phyloP scores from a whole-genome alignment of 2,888 invertebrate species.

The Hirtodrosophila histrioides region DNA sequence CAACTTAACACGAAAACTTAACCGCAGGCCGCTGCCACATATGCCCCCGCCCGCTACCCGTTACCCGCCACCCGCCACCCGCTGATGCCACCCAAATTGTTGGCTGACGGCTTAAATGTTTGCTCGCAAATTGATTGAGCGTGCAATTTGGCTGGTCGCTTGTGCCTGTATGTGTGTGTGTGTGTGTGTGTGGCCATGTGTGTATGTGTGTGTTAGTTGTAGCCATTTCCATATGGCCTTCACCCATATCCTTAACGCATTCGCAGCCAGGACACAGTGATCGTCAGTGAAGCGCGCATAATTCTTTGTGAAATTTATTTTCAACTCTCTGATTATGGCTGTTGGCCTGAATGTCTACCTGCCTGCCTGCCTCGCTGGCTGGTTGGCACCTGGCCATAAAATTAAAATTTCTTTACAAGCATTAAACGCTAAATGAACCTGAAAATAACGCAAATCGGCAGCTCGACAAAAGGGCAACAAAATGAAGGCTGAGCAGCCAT shows the following conservation, averaged over 20 bases:
- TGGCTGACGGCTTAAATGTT: conserved; percentile 21
- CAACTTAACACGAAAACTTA: conserved; percentile 70
- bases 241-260: neutral
- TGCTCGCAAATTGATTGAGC: conserved; percentile 51
- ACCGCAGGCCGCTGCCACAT: conserved; percentile 42
- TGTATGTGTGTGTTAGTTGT: conserved; percentile 15
- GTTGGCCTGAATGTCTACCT: conserved; percentile 7
- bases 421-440: conserved; percentile 82
- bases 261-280: conserved; percentile 20
- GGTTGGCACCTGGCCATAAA: conserved; percentile 74
- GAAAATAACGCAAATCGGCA: conserved; percentile 81
- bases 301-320: conserved; percentile 70
- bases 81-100: neutral
- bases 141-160: conserved; percentile 38
- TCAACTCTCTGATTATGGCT: conserved; percentile 46
- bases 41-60: neutral
- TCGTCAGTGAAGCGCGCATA: conserved; percentile 58
- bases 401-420: conserved; percentile 80
- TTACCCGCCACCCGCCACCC: neutral
- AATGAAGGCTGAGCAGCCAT: conserved; percentile 47
- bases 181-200: conserved; percentile 4
- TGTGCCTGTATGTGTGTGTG: conserved; percentile 1
- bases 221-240: conserved; percentile 9
- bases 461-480: conserved; percentile 9
- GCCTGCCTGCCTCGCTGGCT: conserved; percentile 13